phyloP scores from a whole-genome alignment of 2,113 vertebrate species.

The Aix galericulata region DNA sequence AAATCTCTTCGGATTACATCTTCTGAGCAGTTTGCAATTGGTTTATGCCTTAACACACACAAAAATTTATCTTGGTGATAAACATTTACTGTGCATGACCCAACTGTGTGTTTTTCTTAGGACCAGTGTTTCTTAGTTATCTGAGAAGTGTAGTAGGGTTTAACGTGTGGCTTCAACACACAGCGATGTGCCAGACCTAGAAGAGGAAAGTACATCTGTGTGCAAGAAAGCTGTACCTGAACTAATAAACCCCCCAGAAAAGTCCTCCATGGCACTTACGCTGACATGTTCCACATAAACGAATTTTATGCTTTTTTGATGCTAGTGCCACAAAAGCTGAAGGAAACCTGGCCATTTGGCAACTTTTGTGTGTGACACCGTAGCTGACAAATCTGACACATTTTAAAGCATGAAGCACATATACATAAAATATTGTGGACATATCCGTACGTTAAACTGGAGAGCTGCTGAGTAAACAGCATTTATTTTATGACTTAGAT shows the following conservation, averaged over 20 bases:
- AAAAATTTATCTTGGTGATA: slow-evolving; percentile 23
- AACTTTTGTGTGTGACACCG: background rate
- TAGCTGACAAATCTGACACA: background rate
- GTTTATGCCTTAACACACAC: slow-evolving; percentile 12
- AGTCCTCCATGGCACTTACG: background rate
- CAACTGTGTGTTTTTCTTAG: background rate
- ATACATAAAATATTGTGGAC: background rate
- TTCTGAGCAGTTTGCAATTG: slow-evolving; percentile 8
- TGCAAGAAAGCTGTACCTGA: slow-evolving; percentile 15
- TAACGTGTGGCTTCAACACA: background rate
- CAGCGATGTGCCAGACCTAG: background rate
- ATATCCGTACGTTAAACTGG: background rate
- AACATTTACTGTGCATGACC: slow-evolving; percentile 13
- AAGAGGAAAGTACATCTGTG: background rate
- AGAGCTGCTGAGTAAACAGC: background rate
- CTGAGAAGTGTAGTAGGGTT: background rate
- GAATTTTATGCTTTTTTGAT: background rate
- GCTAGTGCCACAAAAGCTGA: background rate
- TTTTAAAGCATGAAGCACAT: background rate
- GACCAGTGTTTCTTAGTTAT: background rate
- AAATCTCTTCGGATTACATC: background rate
- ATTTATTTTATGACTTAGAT: background rate
- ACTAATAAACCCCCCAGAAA: slow-evolving; percentile 7
- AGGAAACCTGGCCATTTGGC: background rate
- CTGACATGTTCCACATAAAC: slow-evolving; percentile 17